Conservation (phyloP, 2,888 invertebrate genomes). For the Blomia tropicalis region DNA sequence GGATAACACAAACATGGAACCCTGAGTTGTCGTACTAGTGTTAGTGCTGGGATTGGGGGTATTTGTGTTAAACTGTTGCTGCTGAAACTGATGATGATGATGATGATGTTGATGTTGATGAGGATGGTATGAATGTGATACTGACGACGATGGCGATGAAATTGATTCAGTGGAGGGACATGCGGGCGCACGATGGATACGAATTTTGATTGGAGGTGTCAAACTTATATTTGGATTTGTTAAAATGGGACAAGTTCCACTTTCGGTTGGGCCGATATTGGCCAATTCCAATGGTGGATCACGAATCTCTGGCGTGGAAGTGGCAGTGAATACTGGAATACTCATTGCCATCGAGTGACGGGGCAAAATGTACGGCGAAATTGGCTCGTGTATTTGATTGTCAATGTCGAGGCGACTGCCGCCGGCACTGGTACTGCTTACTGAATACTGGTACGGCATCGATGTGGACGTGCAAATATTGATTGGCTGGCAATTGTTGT, state of each 20-base stretch:
- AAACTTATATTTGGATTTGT: neutral
- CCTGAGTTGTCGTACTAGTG: neutral
- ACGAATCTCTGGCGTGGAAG: slow-evolving; percentile 9
- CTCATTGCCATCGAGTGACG: neutral
- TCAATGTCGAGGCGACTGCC: neutral
- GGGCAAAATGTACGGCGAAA: neutral
- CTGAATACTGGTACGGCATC: neutral
- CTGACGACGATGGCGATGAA: neutral
- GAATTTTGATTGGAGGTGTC: slow-evolving; percentile 10
- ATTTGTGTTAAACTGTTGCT: neutral
- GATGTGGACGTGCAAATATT: neutral
- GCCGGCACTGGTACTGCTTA: neutral
- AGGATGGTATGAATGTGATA: neutral
- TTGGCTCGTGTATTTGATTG: neutral
- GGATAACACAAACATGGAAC: neutral
- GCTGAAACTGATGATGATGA: neutral
- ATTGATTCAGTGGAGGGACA: neutral
- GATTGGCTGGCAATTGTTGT: neutral
- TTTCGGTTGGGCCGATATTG: neutral
- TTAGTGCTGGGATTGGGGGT: neutral
- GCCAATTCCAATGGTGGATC: neutral
- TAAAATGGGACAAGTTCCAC: neutral
- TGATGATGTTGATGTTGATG: neutral
- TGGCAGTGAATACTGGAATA: slow-evolving; percentile 3
- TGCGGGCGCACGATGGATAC: slow-evolving; percentile 5